Evolutionary conservation across 2,797 vertebrate genomes (phyloP).

Genomic region (Morus bassanus): DNA sequence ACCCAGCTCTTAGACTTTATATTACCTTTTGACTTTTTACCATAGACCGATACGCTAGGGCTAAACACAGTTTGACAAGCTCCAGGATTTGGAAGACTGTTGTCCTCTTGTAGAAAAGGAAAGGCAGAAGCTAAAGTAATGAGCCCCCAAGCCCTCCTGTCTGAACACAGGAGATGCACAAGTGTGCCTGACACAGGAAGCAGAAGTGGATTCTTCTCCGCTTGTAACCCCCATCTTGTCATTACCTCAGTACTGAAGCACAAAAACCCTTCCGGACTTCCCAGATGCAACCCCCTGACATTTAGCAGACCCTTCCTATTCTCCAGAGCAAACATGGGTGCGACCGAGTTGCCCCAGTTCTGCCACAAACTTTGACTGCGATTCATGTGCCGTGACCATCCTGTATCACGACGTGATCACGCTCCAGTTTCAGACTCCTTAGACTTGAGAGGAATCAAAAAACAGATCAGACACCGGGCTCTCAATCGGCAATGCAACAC

Average conservation of each 20-base stretch:
- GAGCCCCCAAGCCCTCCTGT: not conserved
- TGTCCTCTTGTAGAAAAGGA: not conserved
- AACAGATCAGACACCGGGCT: rapidly evolving
- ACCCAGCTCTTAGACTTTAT: not conserved
- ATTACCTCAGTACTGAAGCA: not conserved
- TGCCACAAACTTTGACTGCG: rapidly evolving
- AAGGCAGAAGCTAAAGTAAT: not conserved
- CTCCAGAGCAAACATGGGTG: rapidly evolving
- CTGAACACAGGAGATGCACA: rapidly evolving
- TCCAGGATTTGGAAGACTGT: not conserved
- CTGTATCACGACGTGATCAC: rapidly evolving
- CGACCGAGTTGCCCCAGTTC: rapidly evolving
- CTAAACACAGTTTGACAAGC: not conserved
- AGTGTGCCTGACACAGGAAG: rapidly evolving
- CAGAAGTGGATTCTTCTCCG: not conserved
- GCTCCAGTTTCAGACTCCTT: rapidly evolving
- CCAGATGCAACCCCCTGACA: not conserved
- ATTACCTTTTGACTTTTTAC: not conserved
- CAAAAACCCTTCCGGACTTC: not conserved
- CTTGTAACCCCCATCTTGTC: not conserved
- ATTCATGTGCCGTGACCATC: rapidly evolving
- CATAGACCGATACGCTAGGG: not conserved
- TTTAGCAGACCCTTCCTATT: not conserved
- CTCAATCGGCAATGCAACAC: rapidly evolving
- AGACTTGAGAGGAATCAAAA: not conserved